Evolutionary conservation across 1,140 invertebrate genomes (phyloP), one percentile per base, ranked within the genome.

Genomic region (Metaphire vulgaris): DNA sequence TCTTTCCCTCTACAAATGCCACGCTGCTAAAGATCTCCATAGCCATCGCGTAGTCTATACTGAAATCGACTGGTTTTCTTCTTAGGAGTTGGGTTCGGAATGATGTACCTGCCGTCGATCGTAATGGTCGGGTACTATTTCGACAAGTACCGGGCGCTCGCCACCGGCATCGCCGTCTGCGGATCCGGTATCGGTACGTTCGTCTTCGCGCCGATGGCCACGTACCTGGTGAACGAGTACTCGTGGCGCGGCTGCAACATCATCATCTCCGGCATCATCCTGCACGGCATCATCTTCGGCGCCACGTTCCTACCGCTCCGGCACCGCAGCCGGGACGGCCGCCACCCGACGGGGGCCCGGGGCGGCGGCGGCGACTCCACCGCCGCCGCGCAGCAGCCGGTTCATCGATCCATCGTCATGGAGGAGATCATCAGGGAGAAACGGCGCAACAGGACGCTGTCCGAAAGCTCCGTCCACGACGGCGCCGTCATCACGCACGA

Each of bases 41-140:
- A n/a, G n/a, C n/a, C n/a, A n/a, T n/a, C n/a, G n/a, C n/a, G n/a
- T n/a, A n/a, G n/a, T n/a, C n/a, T n/a, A n/a, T n/a, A n/a, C n/a
- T n/a, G n/a, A n/a, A n/a, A n/a, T n/a, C n/a, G n/a, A 56, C 41
- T 6, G 41, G 41, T 56, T 6, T 56, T 6, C 21, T 56, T 56
- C 41, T 56, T 56, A 92, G 95, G 96, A n/a, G 87, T 97, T 31
- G 95, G 96, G 14, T 93, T 97, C 80, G 96, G 95, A 0, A 89
- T 98, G 79, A 95, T 97, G 76, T 98, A 97, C 83, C 87, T 97
- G 33, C 95, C 95, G 0, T 94, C 95, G 66, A 97, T 97, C 76
- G 95, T 97, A 30, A 93, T 92, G 83, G 95, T 97, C 14, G 96
- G 94, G 1, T 93, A 91, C 77, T 97, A 97, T 88, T 98, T 98